Evolutionary conservation across 2,797 vertebrate genomes (phyloP), one percentile per base, ranked within the genome.

Genomic region (Martes flavigula): DNA sequence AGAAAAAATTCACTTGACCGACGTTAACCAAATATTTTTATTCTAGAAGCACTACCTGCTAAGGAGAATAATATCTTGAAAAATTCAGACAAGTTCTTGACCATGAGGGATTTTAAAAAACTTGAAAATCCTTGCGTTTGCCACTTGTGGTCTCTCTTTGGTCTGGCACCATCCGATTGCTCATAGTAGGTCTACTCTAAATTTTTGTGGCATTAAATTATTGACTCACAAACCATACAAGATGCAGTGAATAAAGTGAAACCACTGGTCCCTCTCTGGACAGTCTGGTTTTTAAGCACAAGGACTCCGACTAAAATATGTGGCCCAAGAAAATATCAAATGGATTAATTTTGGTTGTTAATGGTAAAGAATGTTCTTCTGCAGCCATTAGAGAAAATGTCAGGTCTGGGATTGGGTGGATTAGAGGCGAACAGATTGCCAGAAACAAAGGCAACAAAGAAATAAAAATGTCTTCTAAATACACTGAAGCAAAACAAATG

Each of bases 261-360:
- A 73, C 3, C 38, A 20, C 8, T 38, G 17, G 43, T 58, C 68
- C 46, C 58, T 94, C 86, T 75, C 62, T 46, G n/a, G 88, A 27
- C 30, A n/a, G 5, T 83, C 51, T 93, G 32, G 6, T 88, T 97
- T 97, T 92, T 58, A 91, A 98, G 96, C 84, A 97, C 35, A 96
- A 87, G 60, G 91, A 95, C 12, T 93, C 77, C 86, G 91, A 90
- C 1, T 62, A 84, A 97, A 98, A 73, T 35, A 95, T 62, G 90
- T 51, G 92, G n/a, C 32, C 64, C 64, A 82, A 58, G 84, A 96
- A 98, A 98, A 98, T 88, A 97, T 38, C 25, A 17, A 85, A 86
- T 0, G 20, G 85, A 97, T 96, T 97, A 97, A 96, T 30, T 84
- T 81, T 85, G 4, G 5, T 79, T 97, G 75, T 78, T 87, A 95